Conservation (phyloP, 2,113 vertebrate genomes). For the Athene cunicularia region DNA sequence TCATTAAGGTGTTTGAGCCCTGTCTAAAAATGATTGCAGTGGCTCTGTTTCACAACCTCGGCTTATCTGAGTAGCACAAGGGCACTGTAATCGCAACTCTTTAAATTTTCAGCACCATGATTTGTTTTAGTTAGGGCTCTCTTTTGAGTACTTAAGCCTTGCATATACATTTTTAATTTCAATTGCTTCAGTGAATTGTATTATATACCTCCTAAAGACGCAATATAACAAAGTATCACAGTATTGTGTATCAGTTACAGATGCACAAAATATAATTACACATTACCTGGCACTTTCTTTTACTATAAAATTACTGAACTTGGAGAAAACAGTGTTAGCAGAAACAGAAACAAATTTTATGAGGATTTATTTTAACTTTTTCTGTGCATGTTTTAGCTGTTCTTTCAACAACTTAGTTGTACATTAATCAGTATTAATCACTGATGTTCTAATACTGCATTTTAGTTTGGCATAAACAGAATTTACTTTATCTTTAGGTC, state of each 20-base stretch:
- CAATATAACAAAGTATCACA: background rate
- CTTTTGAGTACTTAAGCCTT: conserved; percentile 58
- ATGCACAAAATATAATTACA: conserved; percentile 23
- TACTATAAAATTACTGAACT: background rate
- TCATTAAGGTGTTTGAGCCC: background rate
- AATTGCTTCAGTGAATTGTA: conserved; percentile 11
- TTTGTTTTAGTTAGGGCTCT: conserved; percentile 64
- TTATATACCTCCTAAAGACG: conserved; percentile 6
- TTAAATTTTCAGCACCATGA: conserved; percentile 61
- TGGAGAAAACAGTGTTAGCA: background rate
- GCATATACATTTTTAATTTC: conserved; percentile 70
- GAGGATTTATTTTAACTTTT: background rate
- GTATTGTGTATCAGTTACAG: background rate
- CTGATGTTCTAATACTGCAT: background rate
- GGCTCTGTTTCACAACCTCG: background rate
- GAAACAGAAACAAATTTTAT: background rate
- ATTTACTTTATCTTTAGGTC: background rate
- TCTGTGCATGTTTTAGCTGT: background rate
- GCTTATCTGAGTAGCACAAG: background rate
- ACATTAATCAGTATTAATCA: background rate
- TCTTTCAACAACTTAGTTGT: background rate
- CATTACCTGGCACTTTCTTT: background rate
- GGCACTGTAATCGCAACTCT: conserved; percentile 37
- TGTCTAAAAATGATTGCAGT: background rate
- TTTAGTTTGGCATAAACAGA: background rate